Conservation (phyloP, 1,140 invertebrate species). For the Oryzaephilus surinamensis region DNA sequence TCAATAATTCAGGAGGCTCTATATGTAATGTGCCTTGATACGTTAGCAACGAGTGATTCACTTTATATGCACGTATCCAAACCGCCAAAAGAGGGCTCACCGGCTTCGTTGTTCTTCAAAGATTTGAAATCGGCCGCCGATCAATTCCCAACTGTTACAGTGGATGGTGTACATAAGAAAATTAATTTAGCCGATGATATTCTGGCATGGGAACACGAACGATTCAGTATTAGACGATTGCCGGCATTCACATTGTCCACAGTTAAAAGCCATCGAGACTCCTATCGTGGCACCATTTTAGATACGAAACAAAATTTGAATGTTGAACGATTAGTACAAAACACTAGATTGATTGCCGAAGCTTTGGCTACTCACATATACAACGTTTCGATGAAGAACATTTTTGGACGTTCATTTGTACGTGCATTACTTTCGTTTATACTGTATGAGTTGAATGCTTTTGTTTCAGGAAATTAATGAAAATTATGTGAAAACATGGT, state of each 20-base stretch:
- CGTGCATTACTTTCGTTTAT: conserved; percentile 20
- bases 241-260: conserved; percentile 87
- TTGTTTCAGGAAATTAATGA: conserved; percentile 57
- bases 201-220: conserved; percentile 94
- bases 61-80: conserved; percentile 93
- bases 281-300: conserved; percentile 48
- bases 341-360: conserved; percentile 71
- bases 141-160: conserved; percentile 41
- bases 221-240: conserved; percentile 84
- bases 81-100: conserved; percentile 78
- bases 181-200: conserved; percentile 92
- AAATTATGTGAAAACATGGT: conserved; percentile 59
- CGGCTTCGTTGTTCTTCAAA: conserved; percentile 61
- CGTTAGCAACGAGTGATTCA: conserved; percentile 54
- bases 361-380: conserved; percentile 77
- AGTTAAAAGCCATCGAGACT: conserved; percentile 53
- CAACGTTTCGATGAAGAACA: conserved; percentile 57
- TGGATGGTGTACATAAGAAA: conserved; percentile 88
- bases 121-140: conserved; percentile 50
- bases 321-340: conserved; percentile 49
- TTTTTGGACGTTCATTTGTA: conserved; percentile 64
- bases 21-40: conserved; percentile 88
- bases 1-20: conserved; percentile 69
- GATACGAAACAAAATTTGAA: conserved; percentile 50
- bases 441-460: conserved; percentile 1